These are phyloP conservation scores for Eilema depressum DNA, from an alignment of 2,888 invertebrate genomes.

Conservation along the genomic window DNA sequence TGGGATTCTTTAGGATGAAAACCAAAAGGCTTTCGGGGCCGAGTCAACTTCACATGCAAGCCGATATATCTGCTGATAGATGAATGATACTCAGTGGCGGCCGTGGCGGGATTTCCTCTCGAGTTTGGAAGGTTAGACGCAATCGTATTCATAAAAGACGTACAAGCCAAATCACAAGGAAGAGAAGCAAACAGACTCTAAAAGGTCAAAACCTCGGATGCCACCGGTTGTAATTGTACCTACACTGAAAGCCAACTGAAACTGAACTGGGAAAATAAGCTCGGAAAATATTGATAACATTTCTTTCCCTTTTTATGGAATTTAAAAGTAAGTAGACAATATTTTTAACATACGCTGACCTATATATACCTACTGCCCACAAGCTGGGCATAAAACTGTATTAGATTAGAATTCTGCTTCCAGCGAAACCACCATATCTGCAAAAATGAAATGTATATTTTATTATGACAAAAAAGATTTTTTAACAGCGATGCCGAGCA, in stretches of 20 bases:
- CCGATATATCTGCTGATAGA: too few relatives aligned
- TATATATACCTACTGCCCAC: background rate
- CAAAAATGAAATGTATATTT: constrained; percentile 21
- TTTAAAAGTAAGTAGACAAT: background rate
- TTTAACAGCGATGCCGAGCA: constrained; percentile 4
- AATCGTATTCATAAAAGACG: too few relatives aligned
- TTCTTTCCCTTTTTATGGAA: background rate
- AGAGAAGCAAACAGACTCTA: too few relatives aligned
- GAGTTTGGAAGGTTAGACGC: too few relatives aligned
- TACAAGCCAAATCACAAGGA: too few relatives aligned
- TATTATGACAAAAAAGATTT: constrained; percentile 15
- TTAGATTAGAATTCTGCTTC: background rate
- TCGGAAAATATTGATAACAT: background rate
- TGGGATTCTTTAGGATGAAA: too few relatives aligned
- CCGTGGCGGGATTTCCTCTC: too few relatives aligned
- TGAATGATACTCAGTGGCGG: too few relatives aligned
- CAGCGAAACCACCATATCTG: constrained; percentile 9
- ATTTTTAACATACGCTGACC: background rate
- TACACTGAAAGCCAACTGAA: background rate
- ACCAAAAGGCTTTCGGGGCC: too few relatives aligned
- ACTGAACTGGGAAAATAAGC: background rate
- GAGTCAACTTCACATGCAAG: too few relatives aligned
- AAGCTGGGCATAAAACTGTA: constrained; percentile 9
- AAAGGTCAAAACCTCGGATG: too few relatives aligned
- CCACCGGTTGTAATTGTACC: background rate